These are phyloP conservation scores for Helobdella robusta DNA, from an alignment of 2,888 invertebrate genomes.

Conservation along the genomic window DNA sequence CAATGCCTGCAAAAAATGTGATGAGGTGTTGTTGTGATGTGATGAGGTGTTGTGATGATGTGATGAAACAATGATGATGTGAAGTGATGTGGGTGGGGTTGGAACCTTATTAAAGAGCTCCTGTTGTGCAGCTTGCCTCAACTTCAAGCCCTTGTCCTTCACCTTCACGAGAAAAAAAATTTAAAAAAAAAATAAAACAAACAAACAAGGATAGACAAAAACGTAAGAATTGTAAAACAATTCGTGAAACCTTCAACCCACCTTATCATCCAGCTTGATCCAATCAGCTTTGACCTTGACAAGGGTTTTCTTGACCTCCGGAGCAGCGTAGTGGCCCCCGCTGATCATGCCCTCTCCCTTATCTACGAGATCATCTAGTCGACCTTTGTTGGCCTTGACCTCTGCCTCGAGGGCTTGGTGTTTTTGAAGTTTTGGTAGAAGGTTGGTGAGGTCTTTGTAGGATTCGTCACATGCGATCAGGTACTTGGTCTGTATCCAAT, in stretches of 20 bases:
- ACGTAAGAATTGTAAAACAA: neutral
- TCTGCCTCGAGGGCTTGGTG: conserved; percentile 54
- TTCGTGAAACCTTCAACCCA: too few relatives aligned
- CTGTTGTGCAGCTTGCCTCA: conserved; percentile 71
- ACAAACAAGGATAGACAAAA: neutral
- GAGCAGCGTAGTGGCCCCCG: conserved; percentile 57
- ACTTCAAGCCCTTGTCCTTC: conserved; percentile 60
- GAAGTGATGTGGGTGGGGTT: too few relatives aligned
- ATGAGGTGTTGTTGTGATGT: too few relatives aligned
- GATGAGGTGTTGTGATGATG: too few relatives aligned
- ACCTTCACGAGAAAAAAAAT: conserved; percentile 44
- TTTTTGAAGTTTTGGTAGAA: conserved; percentile 50
- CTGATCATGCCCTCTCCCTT: conserved; percentile 21
- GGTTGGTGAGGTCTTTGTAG: conserved; percentile 76
- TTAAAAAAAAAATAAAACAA: neutral
- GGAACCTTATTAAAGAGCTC: conserved; percentile 53
- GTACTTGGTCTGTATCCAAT: conserved; percentile 84
- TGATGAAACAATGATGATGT: too few relatives aligned
- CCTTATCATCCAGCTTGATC: conserved; percentile 64
- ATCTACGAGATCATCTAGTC: conserved; percentile 47
- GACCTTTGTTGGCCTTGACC: conserved; percentile 50
- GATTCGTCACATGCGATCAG: conserved; percentile 84
- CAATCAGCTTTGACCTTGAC: conserved; percentile 66
- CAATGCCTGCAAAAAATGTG: too few relatives aligned
- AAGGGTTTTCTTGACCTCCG: conserved; percentile 60